Percentiles rank a stretch among this genome's conserved stretches.
phyloP scores from a whole-genome alignment of 2,113 vertebrate species.

The Aix galericulata region DNA sequence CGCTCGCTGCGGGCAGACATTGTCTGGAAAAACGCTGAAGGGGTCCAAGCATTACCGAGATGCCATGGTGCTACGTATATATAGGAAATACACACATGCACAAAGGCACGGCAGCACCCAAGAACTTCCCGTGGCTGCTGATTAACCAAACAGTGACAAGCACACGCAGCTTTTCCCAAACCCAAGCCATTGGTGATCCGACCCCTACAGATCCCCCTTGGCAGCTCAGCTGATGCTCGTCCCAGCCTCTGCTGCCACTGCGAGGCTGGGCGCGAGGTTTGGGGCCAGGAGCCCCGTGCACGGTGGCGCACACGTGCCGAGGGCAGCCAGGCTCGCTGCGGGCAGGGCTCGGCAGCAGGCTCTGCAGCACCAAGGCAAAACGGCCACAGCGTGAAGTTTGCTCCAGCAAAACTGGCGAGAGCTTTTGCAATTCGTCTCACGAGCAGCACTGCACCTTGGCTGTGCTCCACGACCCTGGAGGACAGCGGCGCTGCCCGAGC shows the following conservation, averaged over 20 bases:
- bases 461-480: constrained; percentile 36
- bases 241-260: not conserved
- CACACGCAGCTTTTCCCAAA: not conserved
- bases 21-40: not conserved
- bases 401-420: not conserved
- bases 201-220: not conserved
- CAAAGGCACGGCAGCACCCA: not conserved
- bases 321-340: not conserved
- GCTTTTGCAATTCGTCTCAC: constrained; percentile 42
- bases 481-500: not conserved
- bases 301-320: fast-evolving
- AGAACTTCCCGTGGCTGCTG: not conserved
- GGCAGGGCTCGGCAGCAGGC: not conserved
- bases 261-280: not conserved
- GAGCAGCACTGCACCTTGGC: constrained; percentile 40
- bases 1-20: not conserved
- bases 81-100: fast-evolving
- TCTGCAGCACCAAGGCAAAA: not conserved
- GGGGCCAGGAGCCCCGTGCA: fast-evolving
- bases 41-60: not conserved
- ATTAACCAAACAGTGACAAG: not conserved
- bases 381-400: not conserved
- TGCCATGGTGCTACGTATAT: not conserved
- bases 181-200: fast-evolving
- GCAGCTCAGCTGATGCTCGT: fast-evolving